These are phyloP conservation scores for Himalopsyche phryganea DNA, from an alignment of 1,140 invertebrate species.

Conservation along the genomic window DNA sequence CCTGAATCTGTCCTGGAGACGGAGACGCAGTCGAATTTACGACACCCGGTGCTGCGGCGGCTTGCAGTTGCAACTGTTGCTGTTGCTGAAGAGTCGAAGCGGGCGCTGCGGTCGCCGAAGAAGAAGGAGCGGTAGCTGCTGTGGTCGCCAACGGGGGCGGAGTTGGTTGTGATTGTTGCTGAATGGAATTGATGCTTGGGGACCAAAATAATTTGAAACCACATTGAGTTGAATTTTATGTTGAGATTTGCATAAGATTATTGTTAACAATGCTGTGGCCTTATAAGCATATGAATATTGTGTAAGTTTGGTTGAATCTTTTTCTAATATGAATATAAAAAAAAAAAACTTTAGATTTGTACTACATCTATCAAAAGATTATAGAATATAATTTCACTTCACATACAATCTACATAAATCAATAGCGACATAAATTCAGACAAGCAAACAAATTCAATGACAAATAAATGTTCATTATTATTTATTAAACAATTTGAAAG, in stretches of 20 bases:
- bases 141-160: background rate
- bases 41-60: slow-evolving; percentile 5
- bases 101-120: background rate
- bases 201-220: slow-evolving; percentile 6
- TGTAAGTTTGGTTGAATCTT: no score
- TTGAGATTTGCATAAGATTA: no score
- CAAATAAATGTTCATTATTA: background rate
- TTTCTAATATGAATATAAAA: no score
- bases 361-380: no score
- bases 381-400: no score
- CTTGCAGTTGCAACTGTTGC: slow-evolving; percentile 12
- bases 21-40: slow-evolving; percentile 23
- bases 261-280: no score
- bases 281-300: no score
- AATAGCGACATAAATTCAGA: no score
- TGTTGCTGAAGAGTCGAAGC: slow-evolving; percentile 4
- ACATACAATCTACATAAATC: no score
- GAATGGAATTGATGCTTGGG: background rate
- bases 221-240: no score
- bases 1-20: slow-evolving; percentile 43
- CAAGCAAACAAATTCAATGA: no score
- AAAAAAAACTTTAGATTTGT: no score
- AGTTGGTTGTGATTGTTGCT: background rate
- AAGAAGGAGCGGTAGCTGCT: background rate
- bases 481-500: background rate